Conservation (phyloP, 1,140 invertebrate genomes). For the Matsumurasca onukii region DNA sequence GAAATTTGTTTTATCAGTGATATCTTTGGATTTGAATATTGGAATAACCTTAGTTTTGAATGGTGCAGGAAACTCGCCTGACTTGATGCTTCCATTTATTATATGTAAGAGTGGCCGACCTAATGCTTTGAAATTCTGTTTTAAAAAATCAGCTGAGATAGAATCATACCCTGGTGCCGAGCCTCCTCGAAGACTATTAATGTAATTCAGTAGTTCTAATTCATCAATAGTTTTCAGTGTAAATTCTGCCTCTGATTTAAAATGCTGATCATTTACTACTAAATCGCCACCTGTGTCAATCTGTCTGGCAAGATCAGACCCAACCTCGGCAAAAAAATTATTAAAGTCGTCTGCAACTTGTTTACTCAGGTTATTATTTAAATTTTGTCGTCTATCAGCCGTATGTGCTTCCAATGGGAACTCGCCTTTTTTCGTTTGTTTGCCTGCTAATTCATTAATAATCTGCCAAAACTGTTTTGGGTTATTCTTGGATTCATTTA, state of each 20-base stretch:
- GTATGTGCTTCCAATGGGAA: neutral
- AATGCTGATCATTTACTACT: neutral
- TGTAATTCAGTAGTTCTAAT: neutral
- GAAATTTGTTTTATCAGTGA: neutral
- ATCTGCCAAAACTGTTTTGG: neutral
- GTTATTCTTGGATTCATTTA: neutral
- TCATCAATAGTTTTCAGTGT: neutral
- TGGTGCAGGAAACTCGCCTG: neutral
- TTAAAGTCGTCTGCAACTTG: neutral
- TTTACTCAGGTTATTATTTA: neutral
- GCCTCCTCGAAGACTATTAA: neutral
- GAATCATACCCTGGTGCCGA: slow-evolving; percentile 8
- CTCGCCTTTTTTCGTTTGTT: neutral
- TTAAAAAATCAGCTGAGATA: slow-evolving; percentile 13
- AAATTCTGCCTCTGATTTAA: neutral
- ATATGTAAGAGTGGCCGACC: slow-evolving; percentile 1
- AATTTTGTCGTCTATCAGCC: neutral
- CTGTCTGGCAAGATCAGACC: neutral
- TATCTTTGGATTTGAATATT: slow-evolving; percentile 8
- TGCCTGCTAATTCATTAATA: neutral
- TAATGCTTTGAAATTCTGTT: neutral
- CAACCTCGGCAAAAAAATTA: neutral
- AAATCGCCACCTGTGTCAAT: neutral
- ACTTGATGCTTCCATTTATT: slow-evolving; percentile 4
- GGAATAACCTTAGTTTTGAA: slow-evolving; percentile 25